Conservation (phyloP, 2,797 vertebrate genomes). For the Aythya fuligula region DNA sequence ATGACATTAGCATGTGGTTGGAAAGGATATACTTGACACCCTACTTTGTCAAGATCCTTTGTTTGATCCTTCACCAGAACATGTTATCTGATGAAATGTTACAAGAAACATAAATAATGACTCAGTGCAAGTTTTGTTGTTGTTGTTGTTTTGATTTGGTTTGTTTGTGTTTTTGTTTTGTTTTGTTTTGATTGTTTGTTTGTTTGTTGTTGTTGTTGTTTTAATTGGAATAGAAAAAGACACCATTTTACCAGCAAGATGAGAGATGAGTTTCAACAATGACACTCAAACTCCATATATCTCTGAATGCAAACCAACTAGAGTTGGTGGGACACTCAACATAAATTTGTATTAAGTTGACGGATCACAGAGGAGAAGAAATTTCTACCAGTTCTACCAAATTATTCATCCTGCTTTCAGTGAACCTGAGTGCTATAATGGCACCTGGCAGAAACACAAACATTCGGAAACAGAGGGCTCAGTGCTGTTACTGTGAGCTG, state of each 20-base stretch:
- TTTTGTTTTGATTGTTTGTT: too few species aligned
- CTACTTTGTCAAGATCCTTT: background rate
- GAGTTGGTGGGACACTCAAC: background rate
- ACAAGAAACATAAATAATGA: background rate
- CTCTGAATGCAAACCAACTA: background rate
- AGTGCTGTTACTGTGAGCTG: background rate
- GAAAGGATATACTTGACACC: constrained; percentile 12
- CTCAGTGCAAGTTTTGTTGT: background rate
- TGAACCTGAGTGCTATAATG: background rate
- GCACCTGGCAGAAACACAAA: background rate
- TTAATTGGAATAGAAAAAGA: background rate
- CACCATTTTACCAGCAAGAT: background rate
- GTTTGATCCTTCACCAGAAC: constrained; percentile 34
- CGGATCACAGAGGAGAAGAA: background rate
- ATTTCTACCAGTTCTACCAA: background rate
- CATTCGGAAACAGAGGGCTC: background rate
- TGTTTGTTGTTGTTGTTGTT: too few species aligned
- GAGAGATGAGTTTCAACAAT: background rate
- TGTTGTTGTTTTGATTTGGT: too few species aligned
- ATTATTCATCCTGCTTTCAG: background rate
- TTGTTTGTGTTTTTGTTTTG: background rate
- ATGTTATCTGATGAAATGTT: background rate
- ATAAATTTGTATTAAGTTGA: background rate
- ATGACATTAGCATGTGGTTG: background rate
- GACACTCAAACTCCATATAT: background rate